Evolutionary conservation across 1,140 invertebrate species (phyloP).

Genomic region (Zaprionus taronus): DNA sequence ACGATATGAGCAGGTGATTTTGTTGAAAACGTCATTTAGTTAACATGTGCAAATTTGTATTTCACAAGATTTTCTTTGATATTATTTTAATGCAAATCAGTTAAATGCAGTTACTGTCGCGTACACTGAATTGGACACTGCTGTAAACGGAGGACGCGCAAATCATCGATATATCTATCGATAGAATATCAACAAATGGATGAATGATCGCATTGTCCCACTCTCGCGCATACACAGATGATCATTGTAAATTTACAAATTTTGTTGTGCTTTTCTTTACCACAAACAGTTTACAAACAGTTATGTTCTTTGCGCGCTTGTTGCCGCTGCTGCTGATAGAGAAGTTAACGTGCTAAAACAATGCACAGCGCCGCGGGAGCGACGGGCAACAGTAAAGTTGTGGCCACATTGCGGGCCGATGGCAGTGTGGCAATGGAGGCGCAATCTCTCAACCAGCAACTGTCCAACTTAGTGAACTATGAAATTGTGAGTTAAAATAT

Average conservation of each 20-base stretch:
- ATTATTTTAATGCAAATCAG: not conserved
- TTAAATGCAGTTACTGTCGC: not conserved
- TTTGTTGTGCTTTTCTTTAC: slow-evolving; percentile 42
- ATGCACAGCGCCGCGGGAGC: slow-evolving; percentile 59
- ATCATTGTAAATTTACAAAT: slow-evolving; percentile 44
- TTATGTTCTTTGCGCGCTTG: slow-evolving; percentile 46
- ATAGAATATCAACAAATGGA: slow-evolving; percentile 45
- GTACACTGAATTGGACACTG: not conserved
- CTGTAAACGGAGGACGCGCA: slow-evolving; percentile 9
- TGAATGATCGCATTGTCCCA: slow-evolving; percentile 40
- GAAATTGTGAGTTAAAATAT: slow-evolving; percentile 68
- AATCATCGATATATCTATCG: slow-evolving; percentile 33
- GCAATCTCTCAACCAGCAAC: slow-evolving; percentile 58
- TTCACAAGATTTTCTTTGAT: not conserved
- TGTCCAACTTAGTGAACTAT: slow-evolving; percentile 72
- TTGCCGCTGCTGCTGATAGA: slow-evolving; percentile 41
- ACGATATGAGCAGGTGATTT: not conserved
- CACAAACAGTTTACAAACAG: slow-evolving; percentile 24
- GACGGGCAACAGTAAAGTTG: slow-evolving; percentile 67
- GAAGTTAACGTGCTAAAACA: slow-evolving; percentile 54
- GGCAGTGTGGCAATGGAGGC: slow-evolving; percentile 71
- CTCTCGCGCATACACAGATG: slow-evolving; percentile 39
- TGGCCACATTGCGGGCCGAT: slow-evolving; percentile 78
- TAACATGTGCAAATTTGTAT: not conserved
- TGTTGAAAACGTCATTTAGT: slow-evolving; percentile 1